Evolutionary conservation across 2,113 vertebrate species (phyloP), one percentile per base, ranked within the genome.

Genomic region (Hydrochoerus hydrochaeris): DNA sequence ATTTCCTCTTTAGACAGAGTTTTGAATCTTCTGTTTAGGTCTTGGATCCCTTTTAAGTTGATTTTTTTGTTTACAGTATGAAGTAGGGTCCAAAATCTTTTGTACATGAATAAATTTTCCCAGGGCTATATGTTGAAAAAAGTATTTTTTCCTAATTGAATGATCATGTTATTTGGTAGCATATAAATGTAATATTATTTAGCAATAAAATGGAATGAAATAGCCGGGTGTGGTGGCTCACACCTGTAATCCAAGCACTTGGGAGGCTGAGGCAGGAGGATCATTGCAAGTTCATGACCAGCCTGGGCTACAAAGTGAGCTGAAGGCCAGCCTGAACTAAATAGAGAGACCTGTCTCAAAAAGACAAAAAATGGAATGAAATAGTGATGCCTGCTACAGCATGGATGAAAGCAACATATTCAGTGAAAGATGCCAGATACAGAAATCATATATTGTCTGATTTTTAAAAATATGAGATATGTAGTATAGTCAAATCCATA

Each of bases 281-380:
- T n/a, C n/a, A n/a, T n/a, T n/a, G n/a, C n/a, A n/a, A n/a, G n/a
- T n/a, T n/a, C n/a, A n/a, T n/a, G n/a, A n/a, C n/a, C n/a, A n/a
- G n/a, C n/a, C n/a, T n/a, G n/a, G n/a, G n/a, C n/a, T n/a, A n/a
- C n/a, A n/a, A n/a, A n/a, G n/a, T n/a, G n/a, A n/a, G n/a, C n/a
- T n/a, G n/a, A n/a, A n/a, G n/a, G n/a, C n/a, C n/a, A n/a, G n/a
- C n/a, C n/a, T n/a, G n/a, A n/a, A n/a, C n/a, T n/a, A n/a, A n/a
- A n/a, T n/a, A n/a, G n/a, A n/a, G n/a, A n/a, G n/a, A n/a, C n/a
- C n/a, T n/a, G n/a, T n/a, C n/a, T n/a, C n/a, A n/a, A n/a, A n/a
- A n/a, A n/a, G n/a, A n/a, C n/a, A n/a, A n/a, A 83, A 63, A 91
- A 83, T 83, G 44, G 22, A 95, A 78, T 65, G 35, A 63, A 75